Percentiles rank a stretch among this genome's conserved stretches.
These are phyloP conservation scores for Fregata magnificens DNA, from an alignment of 2,113 vertebrate genomes.

Conservation along the genomic window DNA sequence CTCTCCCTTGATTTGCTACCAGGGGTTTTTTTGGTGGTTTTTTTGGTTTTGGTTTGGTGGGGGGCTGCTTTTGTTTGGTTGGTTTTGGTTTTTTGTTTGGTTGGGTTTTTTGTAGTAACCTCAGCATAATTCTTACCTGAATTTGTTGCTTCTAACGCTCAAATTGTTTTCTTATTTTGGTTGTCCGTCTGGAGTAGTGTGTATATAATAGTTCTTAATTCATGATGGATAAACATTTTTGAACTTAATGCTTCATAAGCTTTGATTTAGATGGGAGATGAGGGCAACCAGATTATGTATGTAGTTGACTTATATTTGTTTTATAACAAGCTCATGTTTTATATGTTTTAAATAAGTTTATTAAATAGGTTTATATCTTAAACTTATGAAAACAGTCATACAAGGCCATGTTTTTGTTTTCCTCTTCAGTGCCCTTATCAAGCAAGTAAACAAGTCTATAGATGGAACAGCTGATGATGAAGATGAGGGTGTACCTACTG, in stretches of 20 bases:
- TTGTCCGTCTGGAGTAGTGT: background rate
- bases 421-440: conserved; percentile 83
- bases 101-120: background rate
- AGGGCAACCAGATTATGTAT: background rate
- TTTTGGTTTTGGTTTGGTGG: background rate
- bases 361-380: background rate
- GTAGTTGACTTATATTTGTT: background rate
- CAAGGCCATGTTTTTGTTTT: background rate
- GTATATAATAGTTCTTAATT: background rate
- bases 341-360: background rate
- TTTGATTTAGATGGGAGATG: background rate
- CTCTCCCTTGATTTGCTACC: background rate
- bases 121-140: background rate
- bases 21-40: background rate
- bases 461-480: conserved; percentile 90
- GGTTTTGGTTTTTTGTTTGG: background rate
- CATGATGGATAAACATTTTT: background rate
- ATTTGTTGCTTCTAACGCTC: background rate
- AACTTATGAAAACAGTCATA: background rate
- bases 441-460: conserved; percentile 89
- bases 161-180: background rate
- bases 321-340: background rate
- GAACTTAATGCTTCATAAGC: background rate
- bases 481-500: conserved; percentile 87
- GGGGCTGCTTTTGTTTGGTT: background rate